phyloP scores from a whole-genome alignment of 2,888 invertebrate genomes.

The Nebria salina region DNA sequence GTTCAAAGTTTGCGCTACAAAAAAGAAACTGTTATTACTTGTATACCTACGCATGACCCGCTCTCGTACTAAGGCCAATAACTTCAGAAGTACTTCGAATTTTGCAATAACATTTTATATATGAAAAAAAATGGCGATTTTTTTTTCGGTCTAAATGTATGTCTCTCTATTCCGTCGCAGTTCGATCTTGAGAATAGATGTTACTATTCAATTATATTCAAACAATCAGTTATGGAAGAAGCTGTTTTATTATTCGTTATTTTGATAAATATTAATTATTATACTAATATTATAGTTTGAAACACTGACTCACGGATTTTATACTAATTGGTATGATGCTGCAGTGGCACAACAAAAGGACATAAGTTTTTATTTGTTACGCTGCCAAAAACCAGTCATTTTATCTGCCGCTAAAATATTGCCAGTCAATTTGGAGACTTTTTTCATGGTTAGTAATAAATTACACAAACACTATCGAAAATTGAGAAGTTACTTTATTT shows the following conservation, averaged over 20 bases:
- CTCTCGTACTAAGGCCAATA: too few relatives aligned
- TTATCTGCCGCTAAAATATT: slow-evolving; percentile 27
- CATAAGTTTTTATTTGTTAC: slow-evolving; percentile 15
- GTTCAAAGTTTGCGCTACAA: too few relatives aligned
- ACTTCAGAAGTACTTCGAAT: too few relatives aligned
- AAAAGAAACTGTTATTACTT: too few relatives aligned
- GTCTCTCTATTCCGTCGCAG: too few relatives aligned
- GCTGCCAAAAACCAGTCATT: slow-evolving; percentile 17
- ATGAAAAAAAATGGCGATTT: too few relatives aligned
- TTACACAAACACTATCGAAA: neutral
- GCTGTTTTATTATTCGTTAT: neutral
- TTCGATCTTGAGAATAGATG: too few relatives aligned
- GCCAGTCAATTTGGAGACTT: slow-evolving; percentile 32
- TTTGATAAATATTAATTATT: neutral
- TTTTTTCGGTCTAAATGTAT: too few relatives aligned
- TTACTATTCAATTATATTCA: too few relatives aligned
- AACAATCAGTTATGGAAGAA: too few relatives aligned
- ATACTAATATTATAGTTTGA: neutral
- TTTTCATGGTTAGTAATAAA: slow-evolving; percentile 20
- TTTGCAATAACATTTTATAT: too few relatives aligned
- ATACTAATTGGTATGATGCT: slow-evolving; percentile 29
- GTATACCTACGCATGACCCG: too few relatives aligned
- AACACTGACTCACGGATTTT: neutral
- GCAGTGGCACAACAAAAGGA: slow-evolving; percentile 27
- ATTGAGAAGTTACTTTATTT: slow-evolving; percentile 5